Percentiles rank a stretch among this genome's conserved stretches.
These are phyloP conservation scores for Cyprinella venusta DNA, from an alignment of 2,797 vertebrate species.

Conservation along the genomic window DNA sequence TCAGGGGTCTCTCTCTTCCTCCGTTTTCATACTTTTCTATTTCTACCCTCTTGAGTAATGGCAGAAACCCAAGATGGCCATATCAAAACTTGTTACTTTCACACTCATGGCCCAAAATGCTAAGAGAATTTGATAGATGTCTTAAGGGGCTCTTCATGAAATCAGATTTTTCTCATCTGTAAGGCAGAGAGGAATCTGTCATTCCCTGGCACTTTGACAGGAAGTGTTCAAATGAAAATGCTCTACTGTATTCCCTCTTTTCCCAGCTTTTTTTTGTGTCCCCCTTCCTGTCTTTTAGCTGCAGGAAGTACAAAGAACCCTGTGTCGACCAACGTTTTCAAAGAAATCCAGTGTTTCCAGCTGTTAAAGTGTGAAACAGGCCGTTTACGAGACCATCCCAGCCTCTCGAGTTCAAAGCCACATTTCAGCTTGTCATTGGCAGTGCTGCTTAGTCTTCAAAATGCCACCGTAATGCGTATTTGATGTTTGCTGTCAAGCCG, in stretches of 20 bases:
- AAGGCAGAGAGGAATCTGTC: background rate
- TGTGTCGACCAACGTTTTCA: constrained; percentile 18
- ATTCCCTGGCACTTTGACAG: background rate
- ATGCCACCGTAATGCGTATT: constrained; percentile 45
- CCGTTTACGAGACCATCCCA: constrained; percentile 18
- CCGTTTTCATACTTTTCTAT: constrained; percentile 16
- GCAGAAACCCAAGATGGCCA: constrained; percentile 29
- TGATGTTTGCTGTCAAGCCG: constrained; percentile 43
- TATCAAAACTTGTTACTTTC: constrained; percentile 45
- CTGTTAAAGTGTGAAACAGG: constrained; percentile 33
- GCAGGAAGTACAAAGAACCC: constrained; percentile 19
- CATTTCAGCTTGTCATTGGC: constrained; percentile 40
- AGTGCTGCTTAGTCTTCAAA: constrained; percentile 35
- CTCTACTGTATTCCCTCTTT: constrained; percentile 20
- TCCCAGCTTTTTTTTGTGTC: background rate
- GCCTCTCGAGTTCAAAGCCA: constrained; percentile 15
- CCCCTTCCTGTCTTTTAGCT: constrained; percentile 7
- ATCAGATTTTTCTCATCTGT: constrained; percentile 1
- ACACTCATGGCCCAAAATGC: constrained; percentile 5
- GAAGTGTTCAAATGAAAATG: constrained; percentile 11
- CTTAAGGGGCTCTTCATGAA: constrained; percentile 21
- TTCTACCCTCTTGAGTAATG: constrained; percentile 15
- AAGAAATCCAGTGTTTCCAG: constrained; percentile 24
- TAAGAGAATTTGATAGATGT: constrained; percentile 22
- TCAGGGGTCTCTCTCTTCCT: background rate